Conservation (phyloP, 1,140 invertebrate genomes). For the Hyposmocoma kahamanoa region DNA sequence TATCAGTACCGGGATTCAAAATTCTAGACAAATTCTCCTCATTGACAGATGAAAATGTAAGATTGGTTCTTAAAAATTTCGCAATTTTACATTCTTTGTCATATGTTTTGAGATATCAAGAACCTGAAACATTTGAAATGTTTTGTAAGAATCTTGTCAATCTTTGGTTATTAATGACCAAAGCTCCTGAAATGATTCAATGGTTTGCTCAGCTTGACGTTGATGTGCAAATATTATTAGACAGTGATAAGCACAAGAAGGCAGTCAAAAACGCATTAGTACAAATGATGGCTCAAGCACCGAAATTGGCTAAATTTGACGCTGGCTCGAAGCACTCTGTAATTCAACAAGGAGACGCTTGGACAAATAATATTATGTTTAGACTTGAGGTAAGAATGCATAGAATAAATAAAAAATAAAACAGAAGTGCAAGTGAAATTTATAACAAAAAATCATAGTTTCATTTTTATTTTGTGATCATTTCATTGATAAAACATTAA, state of each 20-base stretch:
- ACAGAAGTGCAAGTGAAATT: no score
- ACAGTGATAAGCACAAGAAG: conserved; percentile 4
- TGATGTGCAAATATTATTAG: conserved; percentile 2
- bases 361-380: conserved; percentile 29
- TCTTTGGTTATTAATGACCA: background rate
- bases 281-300: background rate
- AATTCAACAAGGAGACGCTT: conserved; percentile 20
- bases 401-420: no score
- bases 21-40: conserved; percentile 62
- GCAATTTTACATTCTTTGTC: conserved; percentile 74
- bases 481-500: no score
- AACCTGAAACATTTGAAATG: conserved; percentile 34
- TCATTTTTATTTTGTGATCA: no score
- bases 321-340: conserved; percentile 9
- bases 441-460: no score
- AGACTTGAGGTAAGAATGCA: conserved; percentile 3
- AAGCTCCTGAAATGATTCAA: background rate
- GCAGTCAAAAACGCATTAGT: background rate
- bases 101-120: conserved; percentile 60
- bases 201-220: background rate
- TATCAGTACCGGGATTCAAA: conserved; percentile 52
- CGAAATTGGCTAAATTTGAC: background rate
- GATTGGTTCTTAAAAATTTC: conserved; percentile 62
- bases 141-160: conserved; percentile 9
- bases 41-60: conserved; percentile 59